Base-by-base conservation (phyloP, 2,888 invertebrate genomes). In the Spodoptera exigua region DNA sequence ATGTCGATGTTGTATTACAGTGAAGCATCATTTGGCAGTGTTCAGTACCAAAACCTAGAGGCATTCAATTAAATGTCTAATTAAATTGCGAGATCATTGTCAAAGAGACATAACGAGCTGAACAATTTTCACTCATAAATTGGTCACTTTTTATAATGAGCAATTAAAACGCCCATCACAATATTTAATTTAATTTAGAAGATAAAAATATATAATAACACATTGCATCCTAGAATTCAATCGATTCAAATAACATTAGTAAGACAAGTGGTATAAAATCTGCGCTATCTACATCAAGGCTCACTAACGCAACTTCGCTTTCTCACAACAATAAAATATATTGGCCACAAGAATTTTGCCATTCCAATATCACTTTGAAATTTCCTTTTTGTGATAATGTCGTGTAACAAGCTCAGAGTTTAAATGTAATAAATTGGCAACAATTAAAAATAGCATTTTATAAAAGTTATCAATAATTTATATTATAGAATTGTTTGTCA, bases 401-500 rank as follows among this genome's bases (percentile, higher is more conserved):
- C 58, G 58, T 74, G 76, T 75, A 77, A 80, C 79, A 80, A 84
- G 82, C 81, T 80, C 77, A 63, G 67, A 65, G 65, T 77, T 65
- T 77, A 79, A 74, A 78, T 76, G 77, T 81, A 72, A 83, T 80
- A 85, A 85, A 88, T 92, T 93, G 91, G 91, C 93, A 92, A 93
- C 92, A 91, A 87, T 90, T 76, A 88, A 87, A 89, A 86, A 89
- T 76, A 76, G 79, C 77, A 76, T 66, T 61, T 61, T 79, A 76
- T 84, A 84, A 83, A 72, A 76, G 66, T 66, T 74, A 74, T 63
- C 70, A 74, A 73, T 74, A 27, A 9, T 27, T 9, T 7, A 9
- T 27, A 70, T 70, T 65, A 70, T 52, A 63, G 21, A 56, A 67
- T 44, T 49, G 58, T 51, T 77, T 67, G 54, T 55, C 58, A 44